Percentiles rank a stretch among this genome's conserved stretches.
These are phyloP conservation scores for Anas acuta DNA, from an alignment of 2,797 vertebrate species.

Conservation along the genomic window DNA sequence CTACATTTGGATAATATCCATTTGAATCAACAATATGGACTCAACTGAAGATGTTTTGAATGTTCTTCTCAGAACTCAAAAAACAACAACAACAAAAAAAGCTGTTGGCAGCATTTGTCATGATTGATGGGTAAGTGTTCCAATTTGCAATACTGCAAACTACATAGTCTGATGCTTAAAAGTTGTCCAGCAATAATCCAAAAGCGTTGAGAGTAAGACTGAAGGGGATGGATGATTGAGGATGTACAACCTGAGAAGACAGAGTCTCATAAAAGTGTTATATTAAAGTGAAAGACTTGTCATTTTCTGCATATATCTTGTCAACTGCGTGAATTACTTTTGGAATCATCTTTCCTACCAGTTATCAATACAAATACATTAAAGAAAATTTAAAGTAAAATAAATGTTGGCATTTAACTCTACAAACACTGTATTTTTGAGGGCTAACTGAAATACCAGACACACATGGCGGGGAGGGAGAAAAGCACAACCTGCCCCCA, in stretches of 20 bases:
- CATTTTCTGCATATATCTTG: neutral
- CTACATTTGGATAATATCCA: neutral
- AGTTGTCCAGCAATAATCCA: neutral
- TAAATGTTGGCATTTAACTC: neutral
- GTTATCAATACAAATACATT: neutral
- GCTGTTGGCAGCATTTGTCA: neutral
- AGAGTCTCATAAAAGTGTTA: neutral
- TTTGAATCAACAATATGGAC: neutral
- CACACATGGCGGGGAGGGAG: neutral
- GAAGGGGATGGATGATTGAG: neutral
- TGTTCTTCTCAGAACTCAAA: neutral
- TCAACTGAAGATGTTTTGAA: neutral
- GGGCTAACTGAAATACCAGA: neutral
- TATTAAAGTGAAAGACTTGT: neutral
- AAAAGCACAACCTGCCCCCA: neutral
- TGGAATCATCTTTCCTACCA: neutral
- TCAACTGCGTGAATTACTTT: neutral
- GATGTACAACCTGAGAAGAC: neutral
- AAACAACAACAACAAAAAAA: neutral
- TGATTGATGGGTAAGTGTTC: neutral
- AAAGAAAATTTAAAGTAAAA: neutral
- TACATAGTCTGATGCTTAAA: neutral
- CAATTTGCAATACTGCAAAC: neutral
- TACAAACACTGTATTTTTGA: neutral
- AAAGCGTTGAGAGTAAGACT: neutral